Evolutionary conservation across 1,140 invertebrate genomes (phyloP).

Genomic region (Marisa cornuarietis): DNA sequence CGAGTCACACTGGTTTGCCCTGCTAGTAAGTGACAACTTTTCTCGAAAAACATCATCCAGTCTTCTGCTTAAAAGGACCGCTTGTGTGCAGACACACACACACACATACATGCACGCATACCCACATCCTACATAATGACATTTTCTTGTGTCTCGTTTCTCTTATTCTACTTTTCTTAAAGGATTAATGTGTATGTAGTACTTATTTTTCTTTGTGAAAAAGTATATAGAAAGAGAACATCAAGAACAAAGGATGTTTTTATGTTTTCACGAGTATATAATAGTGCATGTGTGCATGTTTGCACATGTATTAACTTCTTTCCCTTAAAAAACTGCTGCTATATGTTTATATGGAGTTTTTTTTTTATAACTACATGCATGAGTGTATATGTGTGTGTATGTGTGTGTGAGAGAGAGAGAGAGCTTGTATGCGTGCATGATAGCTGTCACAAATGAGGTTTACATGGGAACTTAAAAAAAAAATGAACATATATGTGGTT

Average conservation of each 20-base stretch:
- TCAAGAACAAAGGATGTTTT: not conserved
- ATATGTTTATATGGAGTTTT: not conserved
- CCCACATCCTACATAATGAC: not conserved
- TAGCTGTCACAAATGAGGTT: no score
- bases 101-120: conserved; percentile 1
- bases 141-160: not conserved
- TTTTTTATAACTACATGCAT: not conserved
- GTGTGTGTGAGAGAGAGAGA: no score
- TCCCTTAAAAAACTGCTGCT: not conserved
- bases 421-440: not conserved
- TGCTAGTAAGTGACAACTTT: conserved; percentile 47
- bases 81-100: not conserved
- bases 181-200: not conserved
- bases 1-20: conserved; percentile 50
- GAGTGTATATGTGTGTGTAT: not conserved
- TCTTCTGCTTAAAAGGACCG: no score
- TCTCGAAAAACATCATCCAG: no score
- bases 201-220: not conserved
- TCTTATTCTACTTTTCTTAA: not conserved
- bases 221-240: not conserved
- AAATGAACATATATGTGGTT: no score
- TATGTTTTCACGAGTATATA: not conserved
- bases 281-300: conserved; percentile 2
- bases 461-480: no score
- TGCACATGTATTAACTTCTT: not conserved